Percentiles rank a stretch among this genome's conserved stretches.
Evolutionary conservation across 2,113 vertebrate species (phyloP).

Genomic region (Ariopsis seemanni): DNA sequence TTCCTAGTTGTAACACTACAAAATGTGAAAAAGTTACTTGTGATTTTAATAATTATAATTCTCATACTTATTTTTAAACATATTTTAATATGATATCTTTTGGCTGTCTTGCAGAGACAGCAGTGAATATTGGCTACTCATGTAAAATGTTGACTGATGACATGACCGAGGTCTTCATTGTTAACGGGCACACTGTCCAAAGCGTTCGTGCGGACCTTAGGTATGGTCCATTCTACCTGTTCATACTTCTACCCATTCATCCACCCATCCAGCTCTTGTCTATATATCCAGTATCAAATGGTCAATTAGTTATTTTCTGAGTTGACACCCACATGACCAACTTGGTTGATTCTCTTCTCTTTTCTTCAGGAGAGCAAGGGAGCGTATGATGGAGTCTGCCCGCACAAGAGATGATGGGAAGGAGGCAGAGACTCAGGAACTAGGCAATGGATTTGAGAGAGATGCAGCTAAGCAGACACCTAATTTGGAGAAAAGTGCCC

Average conservation of each 20-base stretch:
- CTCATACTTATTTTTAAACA: not conserved
- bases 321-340: not conserved
- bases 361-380: conserved; percentile 79
- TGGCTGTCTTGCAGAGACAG: conserved; percentile 78
- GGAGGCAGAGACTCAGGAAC: conserved; percentile 73
- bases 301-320: not conserved
- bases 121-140: conserved; percentile 92
- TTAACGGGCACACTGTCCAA: conserved; percentile 87
- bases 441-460: conserved; percentile 76
- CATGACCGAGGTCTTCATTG: conserved; percentile 87
- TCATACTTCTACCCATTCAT: not conserved
- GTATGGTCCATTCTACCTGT: conserved; percentile 60
- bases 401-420: conserved; percentile 63
- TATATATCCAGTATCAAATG: not conserved
- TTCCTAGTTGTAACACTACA: not conserved
- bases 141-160: conserved; percentile 95
- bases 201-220: conserved; percentile 89
- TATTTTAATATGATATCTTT: not conserved
- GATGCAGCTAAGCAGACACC: conserved; percentile 37
- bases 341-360: not conserved
- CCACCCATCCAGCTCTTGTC: not conserved
- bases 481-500: conserved; percentile 53
- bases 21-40: not conserved
- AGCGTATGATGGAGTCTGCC: conserved; percentile 80
- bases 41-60: not conserved